Conservation (phyloP, 2,113 vertebrate genomes). For the Varanus salvator region DNA sequence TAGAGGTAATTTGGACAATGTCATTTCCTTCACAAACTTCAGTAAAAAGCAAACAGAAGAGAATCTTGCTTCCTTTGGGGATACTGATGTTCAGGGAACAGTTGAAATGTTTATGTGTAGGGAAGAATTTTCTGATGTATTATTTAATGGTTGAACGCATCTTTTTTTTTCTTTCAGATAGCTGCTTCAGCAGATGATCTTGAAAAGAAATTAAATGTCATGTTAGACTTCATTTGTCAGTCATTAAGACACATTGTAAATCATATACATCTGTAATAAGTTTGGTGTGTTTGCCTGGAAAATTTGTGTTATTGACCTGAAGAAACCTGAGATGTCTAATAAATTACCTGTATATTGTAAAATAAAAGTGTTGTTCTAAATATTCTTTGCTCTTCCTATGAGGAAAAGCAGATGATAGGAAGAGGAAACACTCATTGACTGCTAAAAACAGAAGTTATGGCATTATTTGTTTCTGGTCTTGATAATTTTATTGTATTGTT, state of each 20-base stretch:
- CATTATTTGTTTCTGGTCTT: not conserved
- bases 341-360: not conserved
- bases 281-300: not conserved
- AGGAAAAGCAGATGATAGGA: not conserved
- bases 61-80: not conserved
- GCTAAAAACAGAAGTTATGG: not conserved
- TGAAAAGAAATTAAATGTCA: slow-evolving; percentile 2
- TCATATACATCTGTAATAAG: not conserved
- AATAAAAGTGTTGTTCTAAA: not conserved
- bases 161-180: slow-evolving; percentile 5
- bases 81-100: not conserved
- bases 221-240: slow-evolving; percentile 8
- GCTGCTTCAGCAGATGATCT: slow-evolving; percentile 12
- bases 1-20: not conserved
- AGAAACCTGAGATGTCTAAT: not conserved
- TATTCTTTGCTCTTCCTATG: not conserved
- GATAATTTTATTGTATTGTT: too few species aligned
- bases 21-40: not conserved
- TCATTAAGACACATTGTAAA: not conserved
- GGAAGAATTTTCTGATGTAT: slow-evolving; percentile 1
- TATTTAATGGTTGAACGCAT: slow-evolving; percentile 13
- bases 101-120: not conserved
- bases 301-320: not conserved
- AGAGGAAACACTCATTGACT: not conserved
- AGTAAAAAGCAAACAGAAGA: not conserved